Evolutionary conservation across 2,888 invertebrate species (phyloP).

Genomic region (Caenorhabditis sulstoni): DNA sequence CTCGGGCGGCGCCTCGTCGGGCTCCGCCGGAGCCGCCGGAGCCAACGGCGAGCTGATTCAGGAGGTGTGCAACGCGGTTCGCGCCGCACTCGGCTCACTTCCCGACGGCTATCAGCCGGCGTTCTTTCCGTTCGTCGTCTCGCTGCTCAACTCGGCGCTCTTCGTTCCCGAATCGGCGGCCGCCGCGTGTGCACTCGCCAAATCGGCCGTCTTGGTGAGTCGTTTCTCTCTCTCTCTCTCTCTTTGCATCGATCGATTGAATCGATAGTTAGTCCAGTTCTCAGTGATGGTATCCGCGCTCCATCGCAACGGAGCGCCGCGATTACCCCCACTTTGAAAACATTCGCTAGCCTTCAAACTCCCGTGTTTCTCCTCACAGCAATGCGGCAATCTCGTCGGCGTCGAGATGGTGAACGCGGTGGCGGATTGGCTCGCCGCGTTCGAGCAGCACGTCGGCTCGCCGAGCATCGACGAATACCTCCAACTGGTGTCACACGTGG

Average conservation of each 20-base stretch:
- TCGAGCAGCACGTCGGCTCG: constrained; percentile 35
- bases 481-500: constrained; percentile 54
- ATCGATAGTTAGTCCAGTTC: too few relatives aligned
- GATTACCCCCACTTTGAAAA: too few relatives aligned
- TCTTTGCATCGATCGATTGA: too few relatives aligned
- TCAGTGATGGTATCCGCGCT: too few relatives aligned
- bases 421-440: constrained; percentile 44
- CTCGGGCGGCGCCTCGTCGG: neutral
- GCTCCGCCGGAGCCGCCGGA: neutral
- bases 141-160: constrained; percentile 57
- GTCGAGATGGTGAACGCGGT: constrained; percentile 48
- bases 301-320: too few relatives aligned
- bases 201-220: constrained; percentile 61
- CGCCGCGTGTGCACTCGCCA: constrained; percentile 62
- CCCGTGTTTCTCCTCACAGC: constrained; percentile 17
- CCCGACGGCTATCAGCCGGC: constrained; percentile 27
- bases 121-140: constrained; percentile 61
- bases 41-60: constrained; percentile 25
- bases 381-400: constrained; percentile 33
- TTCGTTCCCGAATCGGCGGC: constrained; percentile 35
- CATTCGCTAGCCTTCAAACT: too few relatives aligned
- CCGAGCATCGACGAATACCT: constrained; percentile 61
- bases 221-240: too few relatives aligned
- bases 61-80: constrained; percentile 63
- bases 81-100: constrained; percentile 35